Percentiles rank a stretch among this genome's conserved stretches.
phyloP scores from a whole-genome alignment of 2,113 vertebrate species.

The Orientallactaga bullata region DNA sequence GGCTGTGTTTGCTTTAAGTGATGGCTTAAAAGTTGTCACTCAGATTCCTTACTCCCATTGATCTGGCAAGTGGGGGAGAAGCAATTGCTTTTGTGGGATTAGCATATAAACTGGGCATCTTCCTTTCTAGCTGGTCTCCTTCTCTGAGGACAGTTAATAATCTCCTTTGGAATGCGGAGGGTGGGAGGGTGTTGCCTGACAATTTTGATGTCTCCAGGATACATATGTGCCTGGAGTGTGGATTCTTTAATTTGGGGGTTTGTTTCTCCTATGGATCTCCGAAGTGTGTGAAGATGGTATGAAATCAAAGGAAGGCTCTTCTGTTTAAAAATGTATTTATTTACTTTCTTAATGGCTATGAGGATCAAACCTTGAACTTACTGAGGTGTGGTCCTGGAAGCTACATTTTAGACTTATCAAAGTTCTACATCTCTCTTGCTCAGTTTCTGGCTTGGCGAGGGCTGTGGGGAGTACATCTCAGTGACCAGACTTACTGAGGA shows the following conservation, averaged over 20 bases:
- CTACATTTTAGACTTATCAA: neutral
- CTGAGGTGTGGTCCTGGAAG: neutral
- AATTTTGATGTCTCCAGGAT: neutral
- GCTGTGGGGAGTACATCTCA: neutral
- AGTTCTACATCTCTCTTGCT: neutral
- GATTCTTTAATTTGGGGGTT: neutral
- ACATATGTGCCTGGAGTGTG: neutral
- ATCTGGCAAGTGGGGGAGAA: neutral
- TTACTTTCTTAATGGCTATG: neutral
- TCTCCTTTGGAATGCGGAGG: constrained; percentile 60
- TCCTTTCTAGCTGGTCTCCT: constrained; percentile 52
- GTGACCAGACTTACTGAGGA: neutral
- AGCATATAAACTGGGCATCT: constrained; percentile 62
- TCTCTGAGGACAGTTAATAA: constrained; percentile 65
- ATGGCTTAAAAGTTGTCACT: neutral
- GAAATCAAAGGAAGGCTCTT: neutral
- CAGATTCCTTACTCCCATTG: neutral
- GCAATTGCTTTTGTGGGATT: constrained; percentile 60
- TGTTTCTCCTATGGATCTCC: neutral
- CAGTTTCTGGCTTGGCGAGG: neutral
- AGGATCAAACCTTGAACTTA: neutral
- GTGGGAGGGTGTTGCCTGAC: neutral
- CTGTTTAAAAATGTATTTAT: neutral
- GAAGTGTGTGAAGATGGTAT: neutral
- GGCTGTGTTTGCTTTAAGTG: neutral